A percentile compares a stretch with the other conserved stretches of the same genome.
phyloP scores from a whole-genome alignment of 2,888 invertebrate species.

The Leptopilina drosophilae region DNA sequence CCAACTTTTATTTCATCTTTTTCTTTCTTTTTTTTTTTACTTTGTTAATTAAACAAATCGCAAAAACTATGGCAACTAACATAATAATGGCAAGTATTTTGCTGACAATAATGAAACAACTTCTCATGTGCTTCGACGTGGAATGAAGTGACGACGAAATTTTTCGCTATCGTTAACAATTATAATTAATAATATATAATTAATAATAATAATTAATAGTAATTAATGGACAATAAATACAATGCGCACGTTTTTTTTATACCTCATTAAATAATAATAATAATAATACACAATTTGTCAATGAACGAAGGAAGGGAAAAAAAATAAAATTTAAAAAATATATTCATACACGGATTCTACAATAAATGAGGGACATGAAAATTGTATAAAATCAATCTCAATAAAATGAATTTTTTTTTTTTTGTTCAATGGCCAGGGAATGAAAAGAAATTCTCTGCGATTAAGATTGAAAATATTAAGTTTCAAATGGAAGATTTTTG shows the following conservation, averaged over 20 bases:
- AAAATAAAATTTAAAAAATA: too few relatives aligned
- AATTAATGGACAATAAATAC: slow-evolving; percentile 34
- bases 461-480: too few relatives aligned
- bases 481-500: background rate
- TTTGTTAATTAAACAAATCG: slow-evolving; percentile 57
- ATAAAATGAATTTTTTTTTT: background rate
- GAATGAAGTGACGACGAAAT: slow-evolving; percentile 58
- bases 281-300: slow-evolving; percentile 42
- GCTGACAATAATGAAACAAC: slow-evolving; percentile 51
- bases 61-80: slow-evolving; percentile 72
- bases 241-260: slow-evolving; percentile 33
- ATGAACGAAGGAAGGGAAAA: slow-evolving; percentile 12
- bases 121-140: slow-evolving; percentile 48
- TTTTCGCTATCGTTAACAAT: slow-evolving; percentile 42
- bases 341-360: too few relatives aligned
- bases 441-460: slow-evolving; percentile 2
- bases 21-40: too few relatives aligned
- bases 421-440: slow-evolving; percentile 39
- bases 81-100: slow-evolving; percentile 73
- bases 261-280: slow-evolving; percentile 42
- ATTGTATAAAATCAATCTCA: too few relatives aligned
- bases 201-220: slow-evolving; percentile 50
- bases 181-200: slow-evolving; percentile 41
- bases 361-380: background rate
- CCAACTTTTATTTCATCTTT: slow-evolving; percentile 21